phyloP scores from a whole-genome alignment of 2,797 vertebrate genomes.

The Poecilia wingei region DNA sequence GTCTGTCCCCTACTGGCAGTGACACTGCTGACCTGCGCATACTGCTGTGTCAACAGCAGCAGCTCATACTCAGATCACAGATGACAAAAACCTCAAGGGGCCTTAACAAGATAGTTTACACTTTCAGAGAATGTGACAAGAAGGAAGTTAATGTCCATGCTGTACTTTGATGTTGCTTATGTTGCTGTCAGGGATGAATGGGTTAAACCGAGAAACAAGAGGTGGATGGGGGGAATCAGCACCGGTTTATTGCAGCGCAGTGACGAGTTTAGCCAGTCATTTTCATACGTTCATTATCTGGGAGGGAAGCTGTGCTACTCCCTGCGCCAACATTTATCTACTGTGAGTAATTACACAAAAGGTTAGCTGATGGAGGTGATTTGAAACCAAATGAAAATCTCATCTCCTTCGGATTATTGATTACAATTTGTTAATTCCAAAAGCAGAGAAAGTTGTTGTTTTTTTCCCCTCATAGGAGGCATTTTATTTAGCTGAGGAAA shows the following conservation, averaged over 20 bases:
- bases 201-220: slow-evolving; percentile 37
- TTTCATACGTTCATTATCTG: slow-evolving; percentile 50
- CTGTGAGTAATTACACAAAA: slow-evolving; percentile 52
- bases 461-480: background rate
- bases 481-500: background rate
- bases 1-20: slow-evolving; percentile 56
- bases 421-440: slow-evolving; percentile 3
- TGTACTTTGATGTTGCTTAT: slow-evolving; percentile 36
- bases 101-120: slow-evolving; percentile 61
- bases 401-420: slow-evolving; percentile 27
- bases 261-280: slow-evolving; percentile 31
- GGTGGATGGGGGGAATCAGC: slow-evolving; percentile 30
- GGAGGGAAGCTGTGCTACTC: slow-evolving; percentile 13
- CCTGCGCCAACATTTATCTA: slow-evolving; percentile 43
- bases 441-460: background rate
- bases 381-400: slow-evolving; percentile 45
- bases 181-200: slow-evolving; percentile 51
- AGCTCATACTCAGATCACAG: slow-evolving; percentile 39
- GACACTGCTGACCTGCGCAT: slow-evolving; percentile 60
- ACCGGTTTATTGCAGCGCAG: slow-evolving; percentile 5
- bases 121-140: slow-evolving; percentile 30
- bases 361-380: slow-evolving; percentile 41
- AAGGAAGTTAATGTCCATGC: slow-evolving; percentile 40
- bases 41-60: slow-evolving; percentile 72
- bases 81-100: slow-evolving; percentile 44